Evolutionary conservation across 2,888 invertebrate genomes (phyloP).

Genomic region (Thymelicus acteon): DNA sequence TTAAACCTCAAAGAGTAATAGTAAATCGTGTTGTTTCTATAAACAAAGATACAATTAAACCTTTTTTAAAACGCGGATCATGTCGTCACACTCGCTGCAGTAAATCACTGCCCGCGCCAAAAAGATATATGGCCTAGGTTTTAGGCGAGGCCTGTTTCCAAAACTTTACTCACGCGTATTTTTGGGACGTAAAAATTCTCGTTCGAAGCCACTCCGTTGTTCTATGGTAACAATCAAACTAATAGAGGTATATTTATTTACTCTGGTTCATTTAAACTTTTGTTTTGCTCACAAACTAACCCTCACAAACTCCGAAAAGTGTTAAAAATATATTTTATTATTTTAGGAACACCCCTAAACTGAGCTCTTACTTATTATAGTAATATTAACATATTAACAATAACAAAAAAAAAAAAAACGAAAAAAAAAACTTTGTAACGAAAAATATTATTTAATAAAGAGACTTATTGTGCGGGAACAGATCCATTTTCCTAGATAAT

Average conservation of each 20-base stretch:
- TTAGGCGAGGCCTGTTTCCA: constrained; percentile 3
- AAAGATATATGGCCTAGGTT: constrained; percentile 17
- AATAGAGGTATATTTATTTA: neutral
- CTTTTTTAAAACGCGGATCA: constrained; percentile 18
- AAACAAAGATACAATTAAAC: constrained; percentile 4
- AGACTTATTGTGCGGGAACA: too few relatives aligned
- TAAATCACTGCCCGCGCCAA: constrained; percentile 27
- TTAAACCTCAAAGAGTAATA: too few relatives aligned
- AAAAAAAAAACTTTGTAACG: too few relatives aligned
- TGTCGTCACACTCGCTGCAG: constrained; percentile 24
- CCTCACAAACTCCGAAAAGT: too few relatives aligned
- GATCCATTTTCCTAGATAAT: too few relatives aligned
- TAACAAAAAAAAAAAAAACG: too few relatives aligned
- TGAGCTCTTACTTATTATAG: too few relatives aligned
- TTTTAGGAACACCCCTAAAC: too few relatives aligned
- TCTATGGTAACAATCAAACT: neutral
- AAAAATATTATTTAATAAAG: too few relatives aligned
- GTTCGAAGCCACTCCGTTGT: neutral
- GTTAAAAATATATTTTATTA: too few relatives aligned
- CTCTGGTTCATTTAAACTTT: neutral
- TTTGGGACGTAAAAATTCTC: neutral
- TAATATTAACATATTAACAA: too few relatives aligned
- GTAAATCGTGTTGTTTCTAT: neutral
- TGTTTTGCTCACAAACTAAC: neutral
- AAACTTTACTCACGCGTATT: constrained; percentile 14